Evolutionary conservation across 2,888 invertebrate species (phyloP).

Genomic region (Chrysodeixis includens): DNA sequence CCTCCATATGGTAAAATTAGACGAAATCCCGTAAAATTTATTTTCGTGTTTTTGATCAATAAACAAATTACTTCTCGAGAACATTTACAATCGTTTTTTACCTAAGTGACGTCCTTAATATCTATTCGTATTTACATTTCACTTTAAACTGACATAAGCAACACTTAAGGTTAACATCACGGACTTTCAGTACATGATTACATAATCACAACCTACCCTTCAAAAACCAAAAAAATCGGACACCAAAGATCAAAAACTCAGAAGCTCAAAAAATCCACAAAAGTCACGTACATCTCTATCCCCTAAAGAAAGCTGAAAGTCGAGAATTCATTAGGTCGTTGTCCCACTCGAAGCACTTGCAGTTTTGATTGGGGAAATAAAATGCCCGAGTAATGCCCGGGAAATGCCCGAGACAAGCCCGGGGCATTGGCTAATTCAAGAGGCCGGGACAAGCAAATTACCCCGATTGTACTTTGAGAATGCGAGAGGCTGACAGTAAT

Average conservation of each 20-base stretch:
- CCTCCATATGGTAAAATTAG: too few relatives aligned
- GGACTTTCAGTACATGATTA: background rate
- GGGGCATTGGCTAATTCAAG: constrained; percentile 81
- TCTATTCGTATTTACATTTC: too few relatives aligned
- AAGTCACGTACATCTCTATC: constrained; percentile 65
- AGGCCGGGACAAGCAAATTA: constrained; percentile 75
- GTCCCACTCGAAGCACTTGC: constrained; percentile 82
- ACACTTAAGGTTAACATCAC: too few relatives aligned
- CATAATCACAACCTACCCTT: constrained; percentile 23
- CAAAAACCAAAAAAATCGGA: constrained; percentile 12
- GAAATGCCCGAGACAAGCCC: constrained; percentile 45
- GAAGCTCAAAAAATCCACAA: constrained; percentile 44
- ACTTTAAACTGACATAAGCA: too few relatives aligned
- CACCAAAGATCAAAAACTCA: constrained; percentile 8
- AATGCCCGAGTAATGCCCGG: constrained; percentile 68
- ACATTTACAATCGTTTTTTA: too few relatives aligned
- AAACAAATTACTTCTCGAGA: too few relatives aligned
- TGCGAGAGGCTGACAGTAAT: constrained; percentile 72
- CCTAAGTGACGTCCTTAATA: too few relatives aligned
- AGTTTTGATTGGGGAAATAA: constrained; percentile 87
- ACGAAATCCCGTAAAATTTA: too few relatives aligned
- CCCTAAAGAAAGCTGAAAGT: constrained; percentile 70
- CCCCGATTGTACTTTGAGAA: constrained; percentile 71
- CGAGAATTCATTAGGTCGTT: constrained; percentile 85
- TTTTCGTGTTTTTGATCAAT: too few relatives aligned